Conservation (phyloP, 2,888 invertebrate species). For the Acanthosepion pharaonis region DNA sequence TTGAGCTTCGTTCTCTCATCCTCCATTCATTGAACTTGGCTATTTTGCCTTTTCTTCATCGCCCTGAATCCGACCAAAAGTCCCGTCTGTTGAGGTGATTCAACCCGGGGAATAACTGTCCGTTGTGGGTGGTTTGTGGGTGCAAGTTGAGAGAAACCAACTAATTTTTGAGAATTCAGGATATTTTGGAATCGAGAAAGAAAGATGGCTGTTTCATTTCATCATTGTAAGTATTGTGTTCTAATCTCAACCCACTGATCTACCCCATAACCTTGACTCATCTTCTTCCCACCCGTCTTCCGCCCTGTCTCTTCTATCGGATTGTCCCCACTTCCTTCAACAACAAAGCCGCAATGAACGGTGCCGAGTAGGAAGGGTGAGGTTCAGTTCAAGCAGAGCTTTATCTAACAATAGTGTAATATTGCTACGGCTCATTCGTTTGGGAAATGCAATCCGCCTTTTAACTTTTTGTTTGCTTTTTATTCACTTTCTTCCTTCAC, state of each 20-base stretch:
- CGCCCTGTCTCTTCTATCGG: background rate
- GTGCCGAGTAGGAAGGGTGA: background rate
- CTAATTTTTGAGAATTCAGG: background rate
- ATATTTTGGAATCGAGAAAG: background rate
- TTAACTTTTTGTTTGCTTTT: background rate
- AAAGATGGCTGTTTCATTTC: background rate
- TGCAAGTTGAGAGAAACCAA: background rate
- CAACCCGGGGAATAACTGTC: background rate
- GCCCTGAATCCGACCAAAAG: background rate
- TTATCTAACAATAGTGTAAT: constrained; percentile 21
- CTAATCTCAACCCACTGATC: background rate
- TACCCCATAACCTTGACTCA: background rate
- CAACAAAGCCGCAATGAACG: background rate
- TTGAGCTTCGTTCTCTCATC: no score
- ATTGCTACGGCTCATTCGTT: background rate
- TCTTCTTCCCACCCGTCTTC: background rate
- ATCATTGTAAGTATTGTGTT: background rate
- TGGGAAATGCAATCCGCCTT: background rate
- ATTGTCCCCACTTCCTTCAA: background rate
- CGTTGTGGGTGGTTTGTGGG: background rate
- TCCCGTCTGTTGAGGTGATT: background rate
- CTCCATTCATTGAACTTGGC: background rate
- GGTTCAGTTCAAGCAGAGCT: background rate
- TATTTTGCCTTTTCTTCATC: background rate
- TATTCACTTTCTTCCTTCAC: background rate